Evolutionary conservation across 2,797 vertebrate species (phyloP).

Genomic region (Chromis chromis): DNA sequence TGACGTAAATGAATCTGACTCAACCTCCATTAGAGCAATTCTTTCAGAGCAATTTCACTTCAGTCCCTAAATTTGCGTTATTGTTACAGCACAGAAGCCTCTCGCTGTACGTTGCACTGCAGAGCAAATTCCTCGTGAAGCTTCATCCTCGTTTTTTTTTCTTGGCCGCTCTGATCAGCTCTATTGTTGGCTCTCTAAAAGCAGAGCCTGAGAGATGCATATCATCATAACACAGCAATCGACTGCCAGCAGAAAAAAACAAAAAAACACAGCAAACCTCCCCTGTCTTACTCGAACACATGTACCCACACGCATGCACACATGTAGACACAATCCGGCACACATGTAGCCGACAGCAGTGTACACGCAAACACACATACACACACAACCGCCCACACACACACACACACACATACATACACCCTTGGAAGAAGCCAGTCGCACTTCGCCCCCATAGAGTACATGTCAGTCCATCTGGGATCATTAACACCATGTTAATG

Average conservation of each 20-base stretch:
- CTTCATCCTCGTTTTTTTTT: not conserved
- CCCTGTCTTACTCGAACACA: slow-evolving; percentile 25
- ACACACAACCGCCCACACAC: slow-evolving; percentile 11
- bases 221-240: slow-evolving; percentile 43
- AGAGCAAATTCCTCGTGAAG: slow-evolving; percentile 25
- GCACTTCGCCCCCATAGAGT: slow-evolving; percentile 80
- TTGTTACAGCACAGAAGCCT: not conserved
- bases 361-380: slow-evolving; percentile 37
- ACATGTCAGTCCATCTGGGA: slow-evolving; percentile 85
- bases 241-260: slow-evolving; percentile 26
- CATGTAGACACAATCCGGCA: slow-evolving; percentile 49
- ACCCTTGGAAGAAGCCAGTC: slow-evolving; percentile 75
- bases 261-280: not conserved
- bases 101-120: not conserved
- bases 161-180: slow-evolving; percentile 27
- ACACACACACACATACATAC: slow-evolving; percentile 69
- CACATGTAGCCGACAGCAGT: slow-evolving; percentile 48
- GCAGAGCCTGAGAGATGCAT: slow-evolving; percentile 31
- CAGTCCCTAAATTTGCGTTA: not conserved
- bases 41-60: too few species aligned
- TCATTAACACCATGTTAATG: slow-evolving; percentile 83
- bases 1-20: too few species aligned
- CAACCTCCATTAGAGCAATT: too few species aligned
- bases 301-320: slow-evolving; percentile 27
- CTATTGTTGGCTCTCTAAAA: slow-evolving; percentile 36